Conservation (phyloP, 2,797 vertebrate species). For the Pseudomugil gertrudae region DNA sequence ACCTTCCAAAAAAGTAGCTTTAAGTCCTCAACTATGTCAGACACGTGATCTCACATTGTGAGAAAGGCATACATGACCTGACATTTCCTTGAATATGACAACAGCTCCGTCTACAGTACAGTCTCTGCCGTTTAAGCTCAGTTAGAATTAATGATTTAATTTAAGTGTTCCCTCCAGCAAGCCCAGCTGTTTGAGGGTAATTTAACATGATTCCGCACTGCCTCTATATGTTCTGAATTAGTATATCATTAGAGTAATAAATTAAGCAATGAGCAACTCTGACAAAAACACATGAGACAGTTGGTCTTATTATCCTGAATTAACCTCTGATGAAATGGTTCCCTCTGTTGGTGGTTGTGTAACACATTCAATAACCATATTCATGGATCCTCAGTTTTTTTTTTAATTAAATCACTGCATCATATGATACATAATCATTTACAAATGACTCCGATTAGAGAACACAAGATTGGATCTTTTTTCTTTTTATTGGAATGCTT, state of each 20-base stretch:
- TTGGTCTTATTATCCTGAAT: slow-evolving; percentile 1
- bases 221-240: slow-evolving; percentile 23
- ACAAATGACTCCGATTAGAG: neutral
- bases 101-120: neutral
- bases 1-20: too few relatives aligned
- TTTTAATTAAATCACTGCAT: slow-evolving; percentile 1
- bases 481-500: slow-evolving; percentile 77
- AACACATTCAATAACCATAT: neutral
- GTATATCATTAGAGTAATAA: slow-evolving; percentile 30
- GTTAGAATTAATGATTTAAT: slow-evolving; percentile 39
- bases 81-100: neutral
- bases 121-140: slow-evolving; percentile 26
- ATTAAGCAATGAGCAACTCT: slow-evolving; percentile 22
- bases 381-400: neutral
- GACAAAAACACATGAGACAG: slow-evolving; percentile 2
- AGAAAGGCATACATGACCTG: neutral
- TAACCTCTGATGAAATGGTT: slow-evolving; percentile 26
- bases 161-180: slow-evolving; percentile 3
- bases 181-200: slow-evolving; percentile 24
- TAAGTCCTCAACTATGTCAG: neutral
- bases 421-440: slow-evolving; percentile 15
- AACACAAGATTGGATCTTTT: slow-evolving; percentile 34
- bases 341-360: slow-evolving; percentile 45
- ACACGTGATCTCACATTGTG: neutral
- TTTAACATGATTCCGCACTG: slow-evolving; percentile 14